Percentiles rank a stretch among this genome's conserved stretches.
Conservation (phyloP, 1,140 invertebrate genomes). For the Adelges cooleyi region DNA sequence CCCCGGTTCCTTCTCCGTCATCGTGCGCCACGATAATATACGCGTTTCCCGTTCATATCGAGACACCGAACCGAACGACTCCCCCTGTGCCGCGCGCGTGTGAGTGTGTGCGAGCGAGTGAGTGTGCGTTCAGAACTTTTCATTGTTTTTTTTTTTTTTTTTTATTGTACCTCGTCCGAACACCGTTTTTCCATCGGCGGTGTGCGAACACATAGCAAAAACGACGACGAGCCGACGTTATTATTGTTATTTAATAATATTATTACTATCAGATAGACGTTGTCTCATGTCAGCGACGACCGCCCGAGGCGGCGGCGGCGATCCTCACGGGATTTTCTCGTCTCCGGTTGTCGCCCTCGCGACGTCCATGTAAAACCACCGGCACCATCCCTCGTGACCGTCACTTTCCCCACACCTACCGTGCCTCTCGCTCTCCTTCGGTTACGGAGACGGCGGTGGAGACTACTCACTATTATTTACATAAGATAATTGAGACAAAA, state of each 20-base stretch:
- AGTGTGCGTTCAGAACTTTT: not conserved
- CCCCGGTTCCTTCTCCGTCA: not conserved
- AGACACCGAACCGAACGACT: not conserved
- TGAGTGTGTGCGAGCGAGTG: not conserved
- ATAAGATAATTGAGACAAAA: too few relatives aligned
- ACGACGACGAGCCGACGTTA: too few relatives aligned
- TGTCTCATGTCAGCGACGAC: not conserved
- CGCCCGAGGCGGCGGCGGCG: not conserved
- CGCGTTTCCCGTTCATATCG: slow-evolving; percentile 24
- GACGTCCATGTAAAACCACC: not conserved
- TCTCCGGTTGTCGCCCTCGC: not conserved
- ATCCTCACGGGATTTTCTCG: not conserved
- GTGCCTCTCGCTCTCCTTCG: too few relatives aligned
- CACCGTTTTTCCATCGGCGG: not conserved
- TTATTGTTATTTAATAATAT: too few relatives aligned
- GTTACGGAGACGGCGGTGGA: too few relatives aligned
- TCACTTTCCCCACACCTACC: too few relatives aligned
- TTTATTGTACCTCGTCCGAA: not conserved
- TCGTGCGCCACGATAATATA: not conserved
- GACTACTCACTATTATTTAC: too few relatives aligned
- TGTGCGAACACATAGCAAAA: not conserved
- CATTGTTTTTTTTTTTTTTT: not conserved
- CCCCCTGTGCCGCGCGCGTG: not conserved
- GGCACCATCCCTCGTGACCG: not conserved
- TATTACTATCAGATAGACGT: too few relatives aligned